Conservation (phyloP, 2,113 vertebrate genomes). For the Rissa tridactyla region DNA sequence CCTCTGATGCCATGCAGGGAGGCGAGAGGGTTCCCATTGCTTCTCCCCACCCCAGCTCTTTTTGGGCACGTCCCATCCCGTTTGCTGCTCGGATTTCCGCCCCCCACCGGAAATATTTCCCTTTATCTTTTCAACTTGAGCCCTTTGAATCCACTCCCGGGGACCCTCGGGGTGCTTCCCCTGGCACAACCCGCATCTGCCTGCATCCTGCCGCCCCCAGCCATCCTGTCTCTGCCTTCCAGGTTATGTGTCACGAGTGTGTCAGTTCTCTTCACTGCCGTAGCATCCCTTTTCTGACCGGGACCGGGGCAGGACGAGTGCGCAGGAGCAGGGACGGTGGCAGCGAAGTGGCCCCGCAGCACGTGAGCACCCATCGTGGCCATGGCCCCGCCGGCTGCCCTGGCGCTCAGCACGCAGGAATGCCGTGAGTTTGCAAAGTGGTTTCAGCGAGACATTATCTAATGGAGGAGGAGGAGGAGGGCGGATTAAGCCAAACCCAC, state of each 20-base stretch:
- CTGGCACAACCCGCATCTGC: not conserved
- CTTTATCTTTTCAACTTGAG: not conserved
- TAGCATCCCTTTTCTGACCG: accelerated
- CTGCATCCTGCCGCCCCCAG: not conserved
- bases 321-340: not conserved
- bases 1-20: not conserved
- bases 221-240: too few relatives aligned
- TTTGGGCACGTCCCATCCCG: not conserved
- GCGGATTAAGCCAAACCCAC: constrained; percentile 68
- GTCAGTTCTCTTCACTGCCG: not conserved
- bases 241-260: not conserved
- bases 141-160: not conserved
- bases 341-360: not conserved
- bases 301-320: not conserved
- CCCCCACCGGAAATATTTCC: not conserved
- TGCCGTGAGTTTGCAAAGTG: constrained; percentile 69
- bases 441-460: constrained; percentile 73
- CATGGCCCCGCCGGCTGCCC: constrained; percentile 4
- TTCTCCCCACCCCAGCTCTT: not conserved
- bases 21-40: accelerated
- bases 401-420: constrained; percentile 59
- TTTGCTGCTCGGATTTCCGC: not conserved
- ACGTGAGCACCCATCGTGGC: not conserved
- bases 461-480: constrained; percentile 69
- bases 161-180: not conserved